Evolutionary conservation across 2,113 vertebrate genomes (phyloP).

Genomic region (Chitala chitala): DNA sequence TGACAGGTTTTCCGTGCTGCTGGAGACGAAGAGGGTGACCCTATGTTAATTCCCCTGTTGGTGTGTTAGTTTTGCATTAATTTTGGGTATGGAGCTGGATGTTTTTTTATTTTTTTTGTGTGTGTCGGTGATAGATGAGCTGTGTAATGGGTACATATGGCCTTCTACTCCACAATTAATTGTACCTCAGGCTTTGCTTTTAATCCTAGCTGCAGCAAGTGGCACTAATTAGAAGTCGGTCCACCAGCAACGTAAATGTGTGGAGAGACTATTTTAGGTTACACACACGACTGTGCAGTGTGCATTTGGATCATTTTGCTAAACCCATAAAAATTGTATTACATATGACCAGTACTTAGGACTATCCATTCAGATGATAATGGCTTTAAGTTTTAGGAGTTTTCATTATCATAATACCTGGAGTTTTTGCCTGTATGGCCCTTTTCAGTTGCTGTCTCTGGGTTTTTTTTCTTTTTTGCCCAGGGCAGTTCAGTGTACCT

Average conservation of each 20-base stretch:
- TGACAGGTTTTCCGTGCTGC: constrained; percentile 52
- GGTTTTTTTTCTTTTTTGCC: too few species aligned
- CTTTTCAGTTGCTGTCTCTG: too few species aligned
- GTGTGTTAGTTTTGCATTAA: not conserved
- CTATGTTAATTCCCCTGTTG: not conserved
- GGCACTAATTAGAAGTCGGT: not conserved
- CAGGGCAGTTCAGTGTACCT: too few species aligned
- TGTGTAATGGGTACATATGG: constrained; percentile 12
- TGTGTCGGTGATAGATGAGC: constrained; percentile 7
- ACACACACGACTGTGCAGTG: too few species aligned
- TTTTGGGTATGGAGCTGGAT: not conserved
- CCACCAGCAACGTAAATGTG: not conserved
- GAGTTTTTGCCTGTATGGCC: too few species aligned
- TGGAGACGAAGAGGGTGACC: constrained; percentile 41
- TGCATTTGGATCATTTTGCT: too few species aligned
- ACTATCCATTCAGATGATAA: too few species aligned
- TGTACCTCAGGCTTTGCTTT: not conserved
- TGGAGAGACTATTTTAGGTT: too few species aligned
- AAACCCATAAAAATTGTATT: too few species aligned
- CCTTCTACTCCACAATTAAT: not conserved
- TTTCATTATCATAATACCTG: too few species aligned
- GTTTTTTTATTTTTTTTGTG: not conserved
- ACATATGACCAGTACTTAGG: too few species aligned
- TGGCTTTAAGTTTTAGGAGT: too few species aligned
- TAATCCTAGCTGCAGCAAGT: not conserved